Evolutionary conservation across 2,797 vertebrate species (phyloP), one percentile per base, ranked within the genome.

Genomic region (Chanos chanos): DNA sequence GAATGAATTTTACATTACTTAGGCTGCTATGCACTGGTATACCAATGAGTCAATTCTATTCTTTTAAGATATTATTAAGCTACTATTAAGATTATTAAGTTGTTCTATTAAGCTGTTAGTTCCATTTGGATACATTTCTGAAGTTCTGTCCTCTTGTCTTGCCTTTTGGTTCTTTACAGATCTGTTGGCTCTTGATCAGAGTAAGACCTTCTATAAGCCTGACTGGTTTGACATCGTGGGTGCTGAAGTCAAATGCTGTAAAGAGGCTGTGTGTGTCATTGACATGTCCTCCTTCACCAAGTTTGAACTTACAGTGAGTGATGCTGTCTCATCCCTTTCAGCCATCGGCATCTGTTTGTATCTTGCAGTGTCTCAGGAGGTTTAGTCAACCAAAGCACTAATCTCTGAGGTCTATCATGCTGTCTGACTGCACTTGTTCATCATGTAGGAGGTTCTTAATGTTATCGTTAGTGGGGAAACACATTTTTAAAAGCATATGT

Each of bases 211-310:
- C 84, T 99, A 98, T 74, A 99, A 98, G 71, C 97, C 97, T 0
- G 95, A 98, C 78, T 99, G 97, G 97, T 99, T 99, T 74, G 96
- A 99, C 73, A 96, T 99, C 0, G 97, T 99, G 33, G 94, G 94
- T 37, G 86, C 92, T 0, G 97, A 99, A 81, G 97, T 99, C 66
- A 97, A 96, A 82, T 98, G 95, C 87, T 97, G 96, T 74, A 99
- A 99, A 81, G 97, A 98, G 74, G 96, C 96, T 0, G 95, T 96
- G 48, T 98, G 94, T 68, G 94, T 97, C 67, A 96, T 99, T 4
- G 97, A 99, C 87, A 99, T 99, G 97, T 99, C 97, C 0, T 99
- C 97, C 70, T 99, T 99, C 76, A 99, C 96, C 45, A 99, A 99
- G 85, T 99, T 99, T 51, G 97, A 99, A 75, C 92, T 99, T 69